Conservation (phyloP, 30 jellyfish, hydroid and myxozoan genomes). For the Chironex yamaguchii region DNA sequence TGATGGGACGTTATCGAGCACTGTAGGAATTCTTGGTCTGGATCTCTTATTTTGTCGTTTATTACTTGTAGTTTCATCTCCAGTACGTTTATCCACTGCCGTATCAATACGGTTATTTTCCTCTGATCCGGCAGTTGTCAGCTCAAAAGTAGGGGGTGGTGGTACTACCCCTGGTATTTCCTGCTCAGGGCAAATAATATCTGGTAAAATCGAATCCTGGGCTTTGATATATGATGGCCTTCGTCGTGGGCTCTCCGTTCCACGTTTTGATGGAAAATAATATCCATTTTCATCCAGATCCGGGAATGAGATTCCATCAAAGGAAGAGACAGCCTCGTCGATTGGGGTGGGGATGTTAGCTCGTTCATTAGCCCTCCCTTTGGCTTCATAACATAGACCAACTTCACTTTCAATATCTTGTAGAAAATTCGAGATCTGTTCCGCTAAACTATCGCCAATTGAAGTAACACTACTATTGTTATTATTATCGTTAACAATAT, state of each 20-base stretch:
- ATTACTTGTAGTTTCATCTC: not conserved
- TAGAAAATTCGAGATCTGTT: not conserved
- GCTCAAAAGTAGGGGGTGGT: not conserved
- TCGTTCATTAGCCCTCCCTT: not conserved
- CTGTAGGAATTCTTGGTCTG: not conserved
- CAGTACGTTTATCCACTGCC: not conserved
- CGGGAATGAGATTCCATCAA: not conserved
- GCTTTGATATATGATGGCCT: slow-evolving; percentile 93
- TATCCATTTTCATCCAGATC: not conserved
- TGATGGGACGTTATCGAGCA: too few relatives aligned
- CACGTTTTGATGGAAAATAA: slow-evolving; percentile 59
- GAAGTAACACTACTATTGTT: not conserved
- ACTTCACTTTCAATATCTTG: too few relatives aligned
- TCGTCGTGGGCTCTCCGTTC: slow-evolving; percentile 72
- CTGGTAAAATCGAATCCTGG: slow-evolving; percentile 44
- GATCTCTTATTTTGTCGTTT: not conserved
- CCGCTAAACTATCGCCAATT: not conserved
- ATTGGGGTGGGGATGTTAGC: not conserved
- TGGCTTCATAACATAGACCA: not conserved
- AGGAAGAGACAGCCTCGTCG: not conserved
- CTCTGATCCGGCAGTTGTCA: not conserved
- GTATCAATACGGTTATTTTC: not conserved
- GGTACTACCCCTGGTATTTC: not conserved
- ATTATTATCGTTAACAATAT: not conserved
- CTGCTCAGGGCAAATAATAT: not conserved